Evolutionary conservation across 2,797 vertebrate species (phyloP).

Genomic region (Lophius americanus): DNA sequence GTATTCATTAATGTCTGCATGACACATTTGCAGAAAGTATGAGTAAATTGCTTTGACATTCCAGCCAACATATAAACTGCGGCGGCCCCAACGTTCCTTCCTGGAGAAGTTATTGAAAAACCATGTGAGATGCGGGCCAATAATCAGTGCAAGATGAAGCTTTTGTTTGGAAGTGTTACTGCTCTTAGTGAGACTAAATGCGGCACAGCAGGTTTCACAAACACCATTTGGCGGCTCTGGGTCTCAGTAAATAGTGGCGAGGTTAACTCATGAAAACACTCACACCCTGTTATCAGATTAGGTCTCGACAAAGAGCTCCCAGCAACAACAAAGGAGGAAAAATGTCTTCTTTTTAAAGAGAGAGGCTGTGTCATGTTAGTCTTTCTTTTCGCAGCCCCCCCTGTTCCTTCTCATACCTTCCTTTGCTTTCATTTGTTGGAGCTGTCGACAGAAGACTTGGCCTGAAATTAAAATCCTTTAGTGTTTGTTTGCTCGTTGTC

Average conservation of each 20-base stretch:
- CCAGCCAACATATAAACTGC: slow-evolving; percentile 56
- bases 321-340: slow-evolving; percentile 52
- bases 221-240: slow-evolving; percentile 44
- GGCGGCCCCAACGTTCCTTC: slow-evolving; percentile 43
- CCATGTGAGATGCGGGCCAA: slow-evolving; percentile 16
- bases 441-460: slow-evolving; percentile 68
- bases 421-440: slow-evolving; percentile 70
- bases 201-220: slow-evolving; percentile 49
- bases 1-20: slow-evolving; percentile 64
- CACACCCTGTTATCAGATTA: slow-evolving; percentile 71
- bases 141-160: slow-evolving; percentile 46
- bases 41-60: slow-evolving; percentile 60
- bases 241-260: slow-evolving; percentile 56
- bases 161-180: slow-evolving; percentile 43
- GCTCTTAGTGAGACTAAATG: slow-evolving; percentile 12
- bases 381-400: slow-evolving; percentile 16
- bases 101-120: slow-evolving; percentile 37
- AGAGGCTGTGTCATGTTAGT: slow-evolving; percentile 43
- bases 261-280: slow-evolving; percentile 63
- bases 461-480: slow-evolving; percentile 72
- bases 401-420: slow-evolving; percentile 44
- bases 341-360: slow-evolving; percentile 52
- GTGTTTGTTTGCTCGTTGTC: slow-evolving; percentile 77
- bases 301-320: slow-evolving; percentile 62
- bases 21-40: slow-evolving; percentile 61